Evolutionary conservation across 1,140 invertebrate species (phyloP).

Genomic region (Penaeus chinensis): DNA sequence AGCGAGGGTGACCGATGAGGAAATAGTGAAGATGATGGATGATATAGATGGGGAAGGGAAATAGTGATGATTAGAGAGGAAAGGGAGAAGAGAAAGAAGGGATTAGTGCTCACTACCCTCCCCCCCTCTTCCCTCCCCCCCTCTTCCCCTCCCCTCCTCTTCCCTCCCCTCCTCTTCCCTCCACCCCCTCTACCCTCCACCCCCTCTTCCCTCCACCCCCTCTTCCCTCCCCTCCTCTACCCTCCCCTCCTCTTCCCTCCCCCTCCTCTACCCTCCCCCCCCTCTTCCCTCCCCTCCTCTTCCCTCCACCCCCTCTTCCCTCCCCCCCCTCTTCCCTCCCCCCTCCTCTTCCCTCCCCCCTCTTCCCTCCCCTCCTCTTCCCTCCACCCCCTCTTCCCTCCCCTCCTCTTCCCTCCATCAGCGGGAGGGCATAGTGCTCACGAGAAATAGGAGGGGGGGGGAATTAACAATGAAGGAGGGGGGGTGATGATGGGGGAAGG

Average conservation of each 20-base stretch:
- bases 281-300: slow-evolving; percentile 8
- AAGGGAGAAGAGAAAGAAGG: too few relatives aligned
- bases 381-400: slow-evolving; percentile 1
- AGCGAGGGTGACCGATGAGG: neutral
- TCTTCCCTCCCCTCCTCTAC: too few relatives aligned
- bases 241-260: slow-evolving; percentile 1
- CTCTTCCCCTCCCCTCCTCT: too few relatives aligned
- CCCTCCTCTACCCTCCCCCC: neutral
- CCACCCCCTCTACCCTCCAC: neutral
- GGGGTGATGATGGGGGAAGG: neutral
- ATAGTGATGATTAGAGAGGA: slow-evolving; percentile 4
- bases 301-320: neutral
- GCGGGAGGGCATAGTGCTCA: too few relatives aligned
- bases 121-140: slow-evolving; percentile 7
- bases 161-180: too few relatives aligned
- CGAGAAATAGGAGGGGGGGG: neutral
- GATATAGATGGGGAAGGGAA: neutral
- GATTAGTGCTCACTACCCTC: too few relatives aligned
- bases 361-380: slow-evolving; percentile 1
- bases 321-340: slow-evolving; percentile 7
- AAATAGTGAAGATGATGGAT: neutral
- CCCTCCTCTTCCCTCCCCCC: slow-evolving; percentile 7
- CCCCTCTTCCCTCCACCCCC: neutral
- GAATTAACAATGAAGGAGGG: neutral
- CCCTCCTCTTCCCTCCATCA: slow-evolving; percentile 8